phyloP scores from a whole-genome alignment of 2,888 invertebrate species.

The Lycaena phlaeas region DNA sequence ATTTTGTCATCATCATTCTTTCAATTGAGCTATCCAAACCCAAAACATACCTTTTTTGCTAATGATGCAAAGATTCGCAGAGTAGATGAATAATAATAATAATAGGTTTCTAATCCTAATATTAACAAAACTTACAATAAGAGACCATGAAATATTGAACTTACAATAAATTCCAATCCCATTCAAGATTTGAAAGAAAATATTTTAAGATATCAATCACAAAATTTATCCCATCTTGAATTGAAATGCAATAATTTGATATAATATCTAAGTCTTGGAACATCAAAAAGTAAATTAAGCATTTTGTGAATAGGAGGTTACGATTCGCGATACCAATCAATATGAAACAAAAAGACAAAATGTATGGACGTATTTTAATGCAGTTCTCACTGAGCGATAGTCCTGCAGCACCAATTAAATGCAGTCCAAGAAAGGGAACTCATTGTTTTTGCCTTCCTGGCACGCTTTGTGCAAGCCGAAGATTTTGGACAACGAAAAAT shows the following conservation, averaged over 20 bases:
- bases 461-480: constrained; percentile 52
- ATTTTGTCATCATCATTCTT: too few species aligned
- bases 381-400: constrained; percentile 18
- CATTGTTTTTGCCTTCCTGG: constrained; percentile 44
- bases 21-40: too few species aligned
- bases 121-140: too few species aligned
- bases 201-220: background rate
- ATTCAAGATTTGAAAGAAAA: too few species aligned
- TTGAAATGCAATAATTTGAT: too few species aligned
- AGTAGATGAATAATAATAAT: too few species aligned
- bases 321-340: background rate
- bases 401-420: constrained; percentile 45
- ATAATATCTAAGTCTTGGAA: background rate
- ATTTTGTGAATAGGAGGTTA: background rate
- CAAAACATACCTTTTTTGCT: too few species aligned
- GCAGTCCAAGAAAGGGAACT: constrained; percentile 40
- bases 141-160: too few species aligned
- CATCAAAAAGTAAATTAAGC: background rate
- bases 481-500: constrained; percentile 43
- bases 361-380: constrained; percentile 5
- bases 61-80: too few species aligned
- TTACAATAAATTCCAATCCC: too few species aligned
- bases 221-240: background rate
- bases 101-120: too few species aligned
- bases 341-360: background rate